Base-by-base conservation (phyloP, 1,140 invertebrate species). In the Scylla paramamosain region DNA sequence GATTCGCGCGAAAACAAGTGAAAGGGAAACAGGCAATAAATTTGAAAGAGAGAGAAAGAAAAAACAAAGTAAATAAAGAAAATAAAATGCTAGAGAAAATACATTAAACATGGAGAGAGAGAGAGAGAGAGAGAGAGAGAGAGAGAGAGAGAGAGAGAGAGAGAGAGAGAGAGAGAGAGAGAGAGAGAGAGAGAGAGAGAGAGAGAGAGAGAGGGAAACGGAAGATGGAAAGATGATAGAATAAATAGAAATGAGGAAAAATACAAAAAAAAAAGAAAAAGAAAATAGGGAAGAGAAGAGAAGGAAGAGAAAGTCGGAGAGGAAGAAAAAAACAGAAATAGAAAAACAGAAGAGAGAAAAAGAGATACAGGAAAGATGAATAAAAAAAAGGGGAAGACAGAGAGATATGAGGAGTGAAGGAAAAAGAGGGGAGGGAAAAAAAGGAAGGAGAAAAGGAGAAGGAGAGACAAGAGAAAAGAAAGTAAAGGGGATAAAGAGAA, bases 91-190 rank as follows among this genome's bases (percentile, higher is more conserved):
- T 16, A 59, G 20, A 20, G 20, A 59, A 59, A 59, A 59, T 59
- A 59, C 2, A 20, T 29, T 31, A 39, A 86, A 39, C 10, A 39
- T 7, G 1, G 10, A 14, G 25, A n/a, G 32, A 0, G 25, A n/a
- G 25, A 86, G 83, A 86, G 83, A 86, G 83, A 86, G 83, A 86
- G 83, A 86, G 83, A 86, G 83, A 86, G 83, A 86, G 83, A 86
- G 83, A 86, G 83, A 86, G 83, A 86, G 83, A 86, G 83, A 86
- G 83, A 86, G 83, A 86, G 83, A 86, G 83, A 86, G 83, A 86
- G 83, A 86, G 83, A 86, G 83, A 86, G 83, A 86, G 83, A 86
- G 83, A 86, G 83, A 84, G 83, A 84, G 83, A 84, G 83, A 84
- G 31, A 84, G 31, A 84, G 83, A 31, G 31, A 31, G 6, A 25